Base-by-base conservation (phyloP, 2,888 invertebrate species). In the Gari tellinella region DNA sequence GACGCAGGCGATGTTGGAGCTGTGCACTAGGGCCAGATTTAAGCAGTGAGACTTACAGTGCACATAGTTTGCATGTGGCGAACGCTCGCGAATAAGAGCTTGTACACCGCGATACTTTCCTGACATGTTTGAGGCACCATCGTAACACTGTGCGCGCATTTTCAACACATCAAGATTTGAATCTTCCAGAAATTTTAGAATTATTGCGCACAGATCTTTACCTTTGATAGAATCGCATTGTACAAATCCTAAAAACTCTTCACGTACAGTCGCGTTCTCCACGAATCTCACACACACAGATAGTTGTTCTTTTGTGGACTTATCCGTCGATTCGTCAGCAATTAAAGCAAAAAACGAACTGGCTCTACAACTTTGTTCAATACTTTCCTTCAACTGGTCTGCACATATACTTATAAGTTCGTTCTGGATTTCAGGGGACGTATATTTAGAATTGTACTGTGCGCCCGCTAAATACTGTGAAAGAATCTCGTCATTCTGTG, bases 21-120 rank as follows among this genome's bases (percentile, higher is more conserved):
- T 52, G 25, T 72, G 76, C 1, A 72, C 72, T 8, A 77, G 21
- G 21, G 76, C 45, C 1, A 68, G 31, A 37, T 76, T 76, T 10
- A 65, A 25, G 31, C 65, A 65, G 26, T 56, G 65, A 12, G 57
- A 49, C 17, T 56, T 65, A 48, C 57, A 67, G 19, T 58, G 45
- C 26, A 26, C 55, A 49, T 21, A 53, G 21, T 51, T 69, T 56
- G 72, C 62, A 46, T 21, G 25, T 14, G 72, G 72, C 4, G 45
- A 46, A 1, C 51, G 46, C 25, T 65, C 49, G 25, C 40, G 46
- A 7, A 65, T 37, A n/a, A 65, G 17, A 14, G 56, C 48, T 41
- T 57, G 65, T 5, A 65, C 56, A 10, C 56, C 65, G 2, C 48
- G n/a, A 26, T 48, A 65, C 19, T 65, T 65, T 46, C 65, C 65